Conservation (phyloP, 2,888 invertebrate genomes). For the Marasmarcha lunaedactyla region DNA sequence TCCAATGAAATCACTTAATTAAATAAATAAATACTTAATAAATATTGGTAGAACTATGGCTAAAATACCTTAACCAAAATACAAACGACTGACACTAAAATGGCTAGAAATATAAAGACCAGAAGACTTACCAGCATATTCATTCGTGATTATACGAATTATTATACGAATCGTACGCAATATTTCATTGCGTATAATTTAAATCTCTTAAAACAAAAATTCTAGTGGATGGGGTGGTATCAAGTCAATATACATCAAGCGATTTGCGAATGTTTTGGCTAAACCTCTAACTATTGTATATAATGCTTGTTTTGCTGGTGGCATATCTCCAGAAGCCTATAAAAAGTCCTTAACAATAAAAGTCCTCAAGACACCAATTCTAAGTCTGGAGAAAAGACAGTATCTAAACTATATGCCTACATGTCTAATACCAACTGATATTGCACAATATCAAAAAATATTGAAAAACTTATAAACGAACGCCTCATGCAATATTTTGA, state of each 20-base stretch:
- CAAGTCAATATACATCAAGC: background rate
- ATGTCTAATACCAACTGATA: background rate
- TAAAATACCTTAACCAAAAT: background rate
- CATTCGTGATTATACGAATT: no score
- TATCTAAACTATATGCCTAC: background rate
- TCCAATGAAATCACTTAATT: background rate
- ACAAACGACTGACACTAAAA: background rate
- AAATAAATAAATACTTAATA: background rate
- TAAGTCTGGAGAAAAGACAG: background rate
- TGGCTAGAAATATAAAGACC: background rate
- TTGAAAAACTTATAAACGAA: background rate
- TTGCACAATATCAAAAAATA: background rate
- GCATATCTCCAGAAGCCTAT: background rate
- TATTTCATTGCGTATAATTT: background rate
- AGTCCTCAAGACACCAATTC: background rate
- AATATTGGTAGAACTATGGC: no score
- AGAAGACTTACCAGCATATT: background rate
- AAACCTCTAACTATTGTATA: background rate
- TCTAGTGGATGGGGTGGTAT: background rate
- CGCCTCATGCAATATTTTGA: background rate
- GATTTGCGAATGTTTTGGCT: background rate
- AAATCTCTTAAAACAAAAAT: background rate
- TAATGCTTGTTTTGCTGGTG: background rate
- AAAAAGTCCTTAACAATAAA: background rate
- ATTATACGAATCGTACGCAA: background rate